Evolutionary conservation across 92 coral and sea anemone genomes (phyloP).

Genomic region (Chrysogorgia sp.): DNA sequence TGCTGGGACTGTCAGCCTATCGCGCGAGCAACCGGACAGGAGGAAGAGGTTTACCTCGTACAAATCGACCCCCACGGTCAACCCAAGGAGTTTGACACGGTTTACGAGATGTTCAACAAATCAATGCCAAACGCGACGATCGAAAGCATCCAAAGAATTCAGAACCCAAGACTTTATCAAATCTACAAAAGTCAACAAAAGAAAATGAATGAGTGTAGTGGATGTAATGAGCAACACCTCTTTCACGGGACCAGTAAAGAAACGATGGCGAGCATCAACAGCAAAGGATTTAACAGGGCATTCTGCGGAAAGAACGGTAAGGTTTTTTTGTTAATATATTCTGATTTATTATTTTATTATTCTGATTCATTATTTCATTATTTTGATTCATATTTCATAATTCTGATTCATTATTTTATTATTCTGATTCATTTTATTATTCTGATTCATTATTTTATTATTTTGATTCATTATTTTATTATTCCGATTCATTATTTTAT

Average conservation of each 20-base stretch:
- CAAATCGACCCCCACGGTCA: not conserved
- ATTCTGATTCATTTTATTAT: no score
- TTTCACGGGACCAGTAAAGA: slow-evolving; percentile 46
- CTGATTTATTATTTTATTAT: no score
- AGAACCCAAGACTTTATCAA: slow-evolving; percentile 39
- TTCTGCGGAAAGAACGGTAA: slow-evolving; percentile 53
- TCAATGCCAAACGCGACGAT: slow-evolving; percentile 17
- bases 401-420: no score
- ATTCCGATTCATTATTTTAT: no score
- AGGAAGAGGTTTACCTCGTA: slow-evolving; percentile 26
- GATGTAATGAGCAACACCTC: slow-evolving; percentile 28
- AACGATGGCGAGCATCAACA: slow-evolving; percentile 22
- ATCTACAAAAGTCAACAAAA: slow-evolving; percentile 9
- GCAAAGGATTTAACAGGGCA: slow-evolving; percentile 46
- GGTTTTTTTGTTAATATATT: no score
- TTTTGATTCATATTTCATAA: no score
- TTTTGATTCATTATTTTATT: no score
- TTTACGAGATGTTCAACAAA: slow-evolving; percentile 28
- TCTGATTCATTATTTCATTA: no score
- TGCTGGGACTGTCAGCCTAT: slow-evolving; percentile 34
- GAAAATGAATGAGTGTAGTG: slow-evolving; percentile 24
- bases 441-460: no score
- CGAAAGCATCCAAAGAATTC: slow-evolving; percentile 43
- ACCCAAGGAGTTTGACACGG: slow-evolving; percentile 18
- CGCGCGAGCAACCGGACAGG: slow-evolving; percentile 39